Conservation (phyloP, 2,888 invertebrate species). For the Drosophila niveifrons region DNA sequence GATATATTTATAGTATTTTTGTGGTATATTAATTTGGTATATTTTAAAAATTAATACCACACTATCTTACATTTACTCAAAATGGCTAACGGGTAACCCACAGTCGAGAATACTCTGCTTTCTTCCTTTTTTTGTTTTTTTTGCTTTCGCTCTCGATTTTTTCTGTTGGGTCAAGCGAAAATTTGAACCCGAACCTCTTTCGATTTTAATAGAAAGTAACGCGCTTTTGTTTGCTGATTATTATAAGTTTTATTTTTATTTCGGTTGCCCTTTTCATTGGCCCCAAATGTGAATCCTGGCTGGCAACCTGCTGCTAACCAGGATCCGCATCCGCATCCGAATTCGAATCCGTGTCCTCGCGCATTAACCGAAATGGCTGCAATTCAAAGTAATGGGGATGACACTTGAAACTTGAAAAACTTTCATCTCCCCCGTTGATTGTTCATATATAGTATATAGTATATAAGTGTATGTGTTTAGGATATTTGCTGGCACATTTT, state of each 20-base stretch:
- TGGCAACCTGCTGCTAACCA: slow-evolving; percentile 25
- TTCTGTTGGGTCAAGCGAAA: slow-evolving; percentile 16
- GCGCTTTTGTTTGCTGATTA: slow-evolving; percentile 77
- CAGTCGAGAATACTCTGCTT: too few species aligned
- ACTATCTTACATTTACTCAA: too few species aligned
- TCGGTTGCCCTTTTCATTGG: slow-evolving; percentile 61
- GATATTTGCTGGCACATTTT: slow-evolving; percentile 35
- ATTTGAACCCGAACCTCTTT: slow-evolving; percentile 54
- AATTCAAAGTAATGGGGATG: slow-evolving; percentile 75
- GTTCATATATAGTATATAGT: slow-evolving; percentile 27
- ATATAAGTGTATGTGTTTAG: slow-evolving; percentile 11
- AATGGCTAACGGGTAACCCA: too few species aligned
- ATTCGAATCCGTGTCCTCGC: slow-evolving; percentile 14
- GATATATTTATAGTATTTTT: too few species aligned
- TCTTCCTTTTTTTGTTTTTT: background rate
- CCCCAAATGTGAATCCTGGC: slow-evolving; percentile 1
- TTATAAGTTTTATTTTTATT: slow-evolving; percentile 69
- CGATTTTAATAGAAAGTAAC: slow-evolving; percentile 72
- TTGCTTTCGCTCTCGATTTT: background rate
- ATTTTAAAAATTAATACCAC: too few species aligned
- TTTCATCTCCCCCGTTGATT: slow-evolving; percentile 65
- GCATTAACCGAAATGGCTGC: slow-evolving; percentile 74
- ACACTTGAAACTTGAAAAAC: slow-evolving; percentile 58
- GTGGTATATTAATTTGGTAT: too few species aligned
- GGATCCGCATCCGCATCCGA: background rate